Conservation (phyloP, 2,888 invertebrate genomes). For the Tinea semifulvella region DNA sequence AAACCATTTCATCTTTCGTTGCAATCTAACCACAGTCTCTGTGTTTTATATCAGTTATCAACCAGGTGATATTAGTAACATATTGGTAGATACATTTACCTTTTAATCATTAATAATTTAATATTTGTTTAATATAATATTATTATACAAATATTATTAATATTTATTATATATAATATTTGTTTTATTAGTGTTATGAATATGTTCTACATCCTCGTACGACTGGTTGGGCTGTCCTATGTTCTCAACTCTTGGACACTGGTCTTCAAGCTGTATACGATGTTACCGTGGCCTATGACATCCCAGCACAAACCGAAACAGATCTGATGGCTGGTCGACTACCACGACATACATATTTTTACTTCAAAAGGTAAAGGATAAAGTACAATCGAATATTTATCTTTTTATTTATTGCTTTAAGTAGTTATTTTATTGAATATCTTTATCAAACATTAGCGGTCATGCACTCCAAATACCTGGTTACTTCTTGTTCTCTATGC, state of each 20-base stretch:
- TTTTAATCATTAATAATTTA: too few relatives aligned
- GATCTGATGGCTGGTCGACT: conserved; percentile 75
- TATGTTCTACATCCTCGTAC: conserved; percentile 87
- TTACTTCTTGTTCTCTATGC: too few relatives aligned
- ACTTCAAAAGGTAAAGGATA: conserved; percentile 69
- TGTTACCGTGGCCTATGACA: conserved; percentile 85
- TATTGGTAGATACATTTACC: too few relatives aligned
- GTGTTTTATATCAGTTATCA: too few relatives aligned
- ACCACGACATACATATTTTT: conserved; percentile 80
- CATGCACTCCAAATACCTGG: too few relatives aligned
- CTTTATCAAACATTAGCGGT: too few relatives aligned
- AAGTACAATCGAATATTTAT: background rate
- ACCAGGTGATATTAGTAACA: too few relatives aligned
- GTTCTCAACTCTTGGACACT: conserved; percentile 62
- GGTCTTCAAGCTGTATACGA: conserved; percentile 84
- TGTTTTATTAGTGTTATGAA: conserved; percentile 60
- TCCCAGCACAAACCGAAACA: conserved; percentile 77
- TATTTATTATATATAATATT: background rate
- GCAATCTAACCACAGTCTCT: too few relatives aligned
- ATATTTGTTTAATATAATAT: too few relatives aligned
- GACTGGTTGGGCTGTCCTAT: conserved; percentile 77
- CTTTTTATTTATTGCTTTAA: background rate
- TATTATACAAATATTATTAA: too few relatives aligned
- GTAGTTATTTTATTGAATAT: conserved; percentile 6
- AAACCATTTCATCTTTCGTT: too few relatives aligned